Percentiles rank a stretch among this genome's conserved stretches.
phyloP scores from a whole-genome alignment of 2,888 invertebrate genomes.

The Harpalus rufipes region DNA sequence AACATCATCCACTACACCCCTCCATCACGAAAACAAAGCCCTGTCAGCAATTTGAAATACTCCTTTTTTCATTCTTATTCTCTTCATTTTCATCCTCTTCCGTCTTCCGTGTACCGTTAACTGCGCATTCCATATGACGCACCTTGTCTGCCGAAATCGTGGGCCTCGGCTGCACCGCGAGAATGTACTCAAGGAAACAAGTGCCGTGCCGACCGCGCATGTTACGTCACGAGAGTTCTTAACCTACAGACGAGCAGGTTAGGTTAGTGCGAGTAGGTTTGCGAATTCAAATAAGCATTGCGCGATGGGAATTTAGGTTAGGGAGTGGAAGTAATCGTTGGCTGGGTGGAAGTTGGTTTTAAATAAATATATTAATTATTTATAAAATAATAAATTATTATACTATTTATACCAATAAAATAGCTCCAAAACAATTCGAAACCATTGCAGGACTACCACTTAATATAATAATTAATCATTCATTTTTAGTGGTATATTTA shows the following conservation, averaged over 20 bases:
- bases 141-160: slow-evolving; percentile 29
- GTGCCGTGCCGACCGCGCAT: neutral
- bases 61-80: too few species aligned
- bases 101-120: slow-evolving; percentile 17
- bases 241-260: slow-evolving; percentile 44
- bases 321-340: neutral
- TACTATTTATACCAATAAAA: too few species aligned
- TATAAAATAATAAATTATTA: too few species aligned
- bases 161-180: slow-evolving; percentile 23
- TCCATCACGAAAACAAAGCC: neutral
- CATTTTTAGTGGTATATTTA: too few species aligned
- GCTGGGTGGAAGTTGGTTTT: neutral
- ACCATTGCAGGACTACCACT: too few species aligned
- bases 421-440: too few species aligned
- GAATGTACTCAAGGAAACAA: slow-evolving; percentile 12
- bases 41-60: neutral
- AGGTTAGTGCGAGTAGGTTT: slow-evolving; percentile 4
- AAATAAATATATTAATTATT: neutral
- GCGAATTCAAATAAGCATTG: slow-evolving; percentile 4
- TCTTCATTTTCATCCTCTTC: neutral
- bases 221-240: slow-evolving; percentile 34
- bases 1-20: neutral
- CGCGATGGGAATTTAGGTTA: slow-evolving; percentile 10
- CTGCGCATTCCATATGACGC: slow-evolving; percentile 24
- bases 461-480: too few species aligned